Base-by-base conservation (phyloP, 1,140 invertebrate genomes). In the Pomphorhynchus laevis region DNA sequence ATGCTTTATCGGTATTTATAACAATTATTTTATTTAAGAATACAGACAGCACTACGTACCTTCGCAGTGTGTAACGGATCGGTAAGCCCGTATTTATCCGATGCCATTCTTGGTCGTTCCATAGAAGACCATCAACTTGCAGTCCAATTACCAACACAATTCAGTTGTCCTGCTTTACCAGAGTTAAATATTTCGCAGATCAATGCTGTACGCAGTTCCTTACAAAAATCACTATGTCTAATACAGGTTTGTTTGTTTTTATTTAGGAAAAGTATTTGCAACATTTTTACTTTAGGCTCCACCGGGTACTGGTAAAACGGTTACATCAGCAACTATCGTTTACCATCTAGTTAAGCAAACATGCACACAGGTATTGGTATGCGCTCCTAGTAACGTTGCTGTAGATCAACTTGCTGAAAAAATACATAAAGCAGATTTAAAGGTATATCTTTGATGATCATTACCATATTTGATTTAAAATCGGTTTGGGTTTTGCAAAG, bases 341-440 rank as follows among this genome's bases (percentile, higher is more conserved):
- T 95, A 91, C 53, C 89, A 98, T 55, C 60, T 98, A 23, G 80
- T 82, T 0, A 75, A 84, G 53, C 76, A 86, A 51, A 75, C 70
- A 46, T 57, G 59, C 34, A 77, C 79, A 3, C 77, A 82, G 0
- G 80, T 95, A 0, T 57, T 98, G 0, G 89, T 99, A 0, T 98
- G 86, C 57, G 86, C 86, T 2, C 89, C 89, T 0, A 86, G 77
- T 16, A 98, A 98, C 52, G 95, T 86, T 8, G 89, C 89, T 32
- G 89, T 98, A 0, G 89, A 98, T 58, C 89, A 98, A 51, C 60
- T 98, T 2, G 91, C 86, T 0, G 84, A 95, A 56, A 98, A 95
- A 56, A 91, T 98, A 34, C 84, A 98, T 54, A 67, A 71, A 46
- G 93, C 84, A 14, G 86, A 84, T 31, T 61, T 98, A 11, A 95